Percentiles rank a stretch among this genome's conserved stretches.
phyloP scores from a whole-genome alignment of 2,113 vertebrate genomes.

The Perca fluviatilis region DNA sequence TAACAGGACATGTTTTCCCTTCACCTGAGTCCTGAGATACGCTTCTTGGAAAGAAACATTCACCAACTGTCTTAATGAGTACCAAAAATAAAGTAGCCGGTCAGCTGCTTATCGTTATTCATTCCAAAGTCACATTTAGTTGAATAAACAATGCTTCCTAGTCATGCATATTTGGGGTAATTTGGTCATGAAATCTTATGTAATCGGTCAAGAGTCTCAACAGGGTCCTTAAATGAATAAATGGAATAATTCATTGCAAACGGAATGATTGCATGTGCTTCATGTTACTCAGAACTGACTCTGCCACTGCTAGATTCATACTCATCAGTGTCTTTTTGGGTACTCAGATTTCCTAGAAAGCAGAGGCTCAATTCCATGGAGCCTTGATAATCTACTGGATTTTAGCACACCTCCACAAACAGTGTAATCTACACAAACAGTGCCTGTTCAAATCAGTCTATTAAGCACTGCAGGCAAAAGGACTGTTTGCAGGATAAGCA shows the following conservation, averaged over 20 bases:
- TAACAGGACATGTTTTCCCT: background rate
- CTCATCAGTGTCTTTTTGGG: background rate
- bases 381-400: background rate
- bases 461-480: background rate
- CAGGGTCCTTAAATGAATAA: background rate
- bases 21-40: slow-evolving; percentile 6
- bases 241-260: background rate
- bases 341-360: slow-evolving; percentile 23
- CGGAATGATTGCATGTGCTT: background rate
- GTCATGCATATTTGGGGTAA: slow-evolving; percentile 6
- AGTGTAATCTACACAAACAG: background rate
- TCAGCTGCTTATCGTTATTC: slow-evolving; percentile 4
- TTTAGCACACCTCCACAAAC: background rate
- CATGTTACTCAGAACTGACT: background rate
- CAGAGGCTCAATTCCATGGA: background rate
- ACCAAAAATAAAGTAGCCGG: fast-evolving
- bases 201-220: background rate
- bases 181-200: background rate
- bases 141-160: slow-evolving; percentile 4
- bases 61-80: background rate
- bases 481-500: background rate
- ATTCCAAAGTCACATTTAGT: background rate
- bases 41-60: background rate
- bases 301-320: background rate
- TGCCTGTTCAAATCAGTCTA: background rate